A percentile compares a stretch with the other conserved stretches of the same genome.
Conservation (phyloP, 2,113 vertebrate species). For the Phoxinus phoxinus region DNA sequence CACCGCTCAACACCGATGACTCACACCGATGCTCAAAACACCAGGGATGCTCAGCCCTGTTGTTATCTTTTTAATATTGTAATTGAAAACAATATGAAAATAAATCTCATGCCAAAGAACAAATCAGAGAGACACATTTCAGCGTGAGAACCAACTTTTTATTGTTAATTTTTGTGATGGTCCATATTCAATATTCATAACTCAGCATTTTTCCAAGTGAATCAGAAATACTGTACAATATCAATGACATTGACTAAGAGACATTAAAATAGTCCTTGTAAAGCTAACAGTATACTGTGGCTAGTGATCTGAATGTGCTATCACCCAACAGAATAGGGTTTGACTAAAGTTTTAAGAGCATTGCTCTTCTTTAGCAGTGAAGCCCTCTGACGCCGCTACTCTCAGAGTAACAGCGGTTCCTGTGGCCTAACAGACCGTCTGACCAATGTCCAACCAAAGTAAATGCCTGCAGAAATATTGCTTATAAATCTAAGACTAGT, state of each 20-base stretch:
- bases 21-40: neutral
- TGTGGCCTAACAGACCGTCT: slow-evolving; percentile 10
- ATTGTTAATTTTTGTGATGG: slow-evolving; percentile 53
- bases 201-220: slow-evolving; percentile 48
- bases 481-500: slow-evolving; percentile 56
- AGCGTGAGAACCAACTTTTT: slow-evolving; percentile 57
- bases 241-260: slow-evolving; percentile 59
- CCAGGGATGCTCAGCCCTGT: neutral
- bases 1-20: neutral
- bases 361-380: slow-evolving; percentile 28
- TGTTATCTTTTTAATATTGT: neutral
- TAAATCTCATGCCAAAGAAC: neutral
- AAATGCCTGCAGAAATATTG: slow-evolving; percentile 55
- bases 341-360: slow-evolving; percentile 30
- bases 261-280: slow-evolving; percentile 54
- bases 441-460: slow-evolving; percentile 28
- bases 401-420: slow-evolving; percentile 7
- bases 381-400: neutral
- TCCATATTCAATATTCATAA: slow-evolving; percentile 53
- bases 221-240: slow-evolving; percentile 64
- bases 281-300: slow-evolving; percentile 49
- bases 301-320: slow-evolving; percentile 45
- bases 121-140: slow-evolving; percentile 1
- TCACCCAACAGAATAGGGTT: slow-evolving; percentile 46
- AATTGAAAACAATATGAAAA: neutral